phyloP scores from a whole-genome alignment of 2,888 invertebrate genomes.

The Sialis fuliginosa region DNA sequence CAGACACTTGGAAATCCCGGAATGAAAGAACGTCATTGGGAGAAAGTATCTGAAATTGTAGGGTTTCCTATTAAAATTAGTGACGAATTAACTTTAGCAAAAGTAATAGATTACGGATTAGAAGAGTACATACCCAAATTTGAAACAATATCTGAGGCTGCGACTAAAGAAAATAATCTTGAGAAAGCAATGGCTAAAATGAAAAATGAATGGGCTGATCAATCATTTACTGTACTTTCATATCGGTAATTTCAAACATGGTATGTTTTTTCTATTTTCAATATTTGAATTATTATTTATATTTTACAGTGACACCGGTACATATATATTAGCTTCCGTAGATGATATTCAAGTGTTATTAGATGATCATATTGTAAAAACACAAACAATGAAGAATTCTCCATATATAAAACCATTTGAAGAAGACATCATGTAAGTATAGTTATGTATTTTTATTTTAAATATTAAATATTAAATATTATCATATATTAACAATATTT shows the following conservation, averaged over 20 bases:
- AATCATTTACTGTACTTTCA: constrained; percentile 50
- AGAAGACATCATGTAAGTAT: constrained; percentile 57
- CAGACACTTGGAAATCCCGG: constrained; percentile 89
- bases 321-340: constrained; percentile 71
- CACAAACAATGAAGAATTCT: constrained; percentile 95
- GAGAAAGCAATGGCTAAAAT: constrained; percentile 80
- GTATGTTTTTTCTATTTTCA: too few relatives aligned
- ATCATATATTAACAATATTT: not conserved
- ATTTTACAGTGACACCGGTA: constrained; percentile 62
- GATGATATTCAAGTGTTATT: constrained; percentile 86
- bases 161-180: constrained; percentile 86
- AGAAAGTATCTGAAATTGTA: constrained; percentile 83
- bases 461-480: not conserved
- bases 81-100: constrained; percentile 61
- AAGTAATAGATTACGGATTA: constrained; percentile 78
- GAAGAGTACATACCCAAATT: constrained; percentile 80
- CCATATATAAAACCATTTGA: constrained; percentile 94
- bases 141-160: constrained; percentile 82
- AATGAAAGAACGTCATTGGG: constrained; percentile 85
- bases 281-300: not conserved
- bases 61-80: constrained; percentile 84
- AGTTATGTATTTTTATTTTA: not conserved
- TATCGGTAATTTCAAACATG: constrained; percentile 38
- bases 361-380: constrained; percentile 92
- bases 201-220: constrained; percentile 79